Percentiles rank a stretch among this genome's conserved stretches.
Evolutionary conservation across 2,113 vertebrate species (phyloP).

Genomic region (Brevimyrus niger): DNA sequence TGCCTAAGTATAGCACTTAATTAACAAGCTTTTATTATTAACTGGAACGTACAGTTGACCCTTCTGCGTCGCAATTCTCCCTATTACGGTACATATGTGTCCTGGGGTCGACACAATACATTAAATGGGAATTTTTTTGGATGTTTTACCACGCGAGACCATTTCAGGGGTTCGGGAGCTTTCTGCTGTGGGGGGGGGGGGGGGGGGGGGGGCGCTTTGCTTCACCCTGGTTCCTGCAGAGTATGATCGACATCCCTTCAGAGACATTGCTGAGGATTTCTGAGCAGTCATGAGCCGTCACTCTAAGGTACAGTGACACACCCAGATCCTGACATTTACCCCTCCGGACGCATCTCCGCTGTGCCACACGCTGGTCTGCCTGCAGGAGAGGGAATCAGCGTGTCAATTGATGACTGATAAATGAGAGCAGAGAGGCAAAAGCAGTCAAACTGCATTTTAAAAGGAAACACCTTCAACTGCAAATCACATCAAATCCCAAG

Average conservation of each 20-base stretch:
- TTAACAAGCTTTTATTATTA: not conserved
- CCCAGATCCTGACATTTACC: not conserved
- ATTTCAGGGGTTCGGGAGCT: not conserved
- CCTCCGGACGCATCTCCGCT: not conserved
- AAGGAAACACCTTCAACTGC: not conserved
- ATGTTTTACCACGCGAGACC: not conserved
- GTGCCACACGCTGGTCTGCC: not conserved
- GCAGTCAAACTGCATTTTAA: not conserved
- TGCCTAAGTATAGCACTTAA: not conserved
- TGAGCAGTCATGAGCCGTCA: not conserved
- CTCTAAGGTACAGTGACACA: not conserved
- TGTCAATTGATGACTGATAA: not conserved
- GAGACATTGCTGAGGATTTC: not conserved
- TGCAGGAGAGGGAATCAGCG: not conserved
- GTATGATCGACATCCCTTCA: not conserved
- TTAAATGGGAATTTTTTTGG: not conserved
- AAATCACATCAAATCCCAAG: not conserved
- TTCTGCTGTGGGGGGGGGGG: not conserved
- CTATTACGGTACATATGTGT: not conserved
- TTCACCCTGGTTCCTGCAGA: not conserved
- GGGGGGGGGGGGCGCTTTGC: not conserved
- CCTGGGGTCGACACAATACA: not conserved
- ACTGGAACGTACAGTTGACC: not conserved
- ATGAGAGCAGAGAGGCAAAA: not conserved
- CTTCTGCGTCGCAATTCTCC: not conserved